Evolutionary conservation across 2,113 vertebrate genomes (phyloP), one percentile per base, ranked within the genome.

Genomic region (Nannobrachium achirus): DNA sequence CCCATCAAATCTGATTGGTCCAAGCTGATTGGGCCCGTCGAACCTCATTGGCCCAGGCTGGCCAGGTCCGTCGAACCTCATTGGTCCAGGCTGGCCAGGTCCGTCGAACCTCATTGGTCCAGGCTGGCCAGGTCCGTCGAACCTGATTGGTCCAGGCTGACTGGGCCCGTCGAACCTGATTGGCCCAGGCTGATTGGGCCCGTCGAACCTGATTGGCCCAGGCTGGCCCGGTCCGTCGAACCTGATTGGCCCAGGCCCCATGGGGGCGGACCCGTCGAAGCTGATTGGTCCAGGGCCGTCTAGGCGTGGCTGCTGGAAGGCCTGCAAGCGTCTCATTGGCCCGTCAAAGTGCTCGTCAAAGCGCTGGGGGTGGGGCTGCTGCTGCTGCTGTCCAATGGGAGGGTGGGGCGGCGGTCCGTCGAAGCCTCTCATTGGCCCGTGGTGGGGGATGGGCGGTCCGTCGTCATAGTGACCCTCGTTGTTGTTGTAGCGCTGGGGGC

Each of bases 1-100:
- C 18, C 91, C 92, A 44, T 96, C 94, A 89, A 95, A 96, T 25
- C 90, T 83, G 80, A 94, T 86, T 10, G 89, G 88, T 72, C 93
- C 89, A 20, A 92, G 89, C 45, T 94, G 93, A 78, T 92, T 92
- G 75, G 92, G 92, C 2, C 92, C 92, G 1, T 97, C 96, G 63
- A 95, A 96, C 50, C 91, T 91, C 13, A 81, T 74, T 0, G 74
- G 69, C 0, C 70, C 70, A 4, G 93, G 85, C 57, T 89, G 84
- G 55, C 89, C 89, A 5, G 94, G 92, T 0, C 70, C 84, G 0
- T 92, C 92, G 6, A 90, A 89, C 91, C 94, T 82, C 77, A 93
- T 91, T 19, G 93, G 91, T 0, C 87, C 83, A 63, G 88, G 79
- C 6, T 82, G 85, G 69, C 91, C 91, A 0, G 88, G 87, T 33